phyloP scores from a whole-genome alignment of 1,140 invertebrate species.

The Caerostris extrusa region DNA sequence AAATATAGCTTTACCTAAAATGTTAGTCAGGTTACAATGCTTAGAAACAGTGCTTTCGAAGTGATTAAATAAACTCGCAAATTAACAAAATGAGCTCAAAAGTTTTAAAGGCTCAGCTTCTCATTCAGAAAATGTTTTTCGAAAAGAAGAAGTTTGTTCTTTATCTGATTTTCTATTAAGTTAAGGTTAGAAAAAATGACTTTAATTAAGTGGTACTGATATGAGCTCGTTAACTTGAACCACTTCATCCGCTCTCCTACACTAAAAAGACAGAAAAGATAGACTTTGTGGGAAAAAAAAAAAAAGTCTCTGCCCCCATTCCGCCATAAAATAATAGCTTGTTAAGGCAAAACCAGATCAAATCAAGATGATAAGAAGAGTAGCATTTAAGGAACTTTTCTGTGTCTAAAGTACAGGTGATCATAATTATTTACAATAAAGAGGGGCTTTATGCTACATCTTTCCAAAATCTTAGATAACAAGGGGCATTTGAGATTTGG shows the following conservation, averaged over 20 bases:
- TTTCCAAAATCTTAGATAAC: constrained; percentile 33
- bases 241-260: not conserved
- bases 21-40: too few species aligned
- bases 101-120: not conserved
- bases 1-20: too few species aligned
- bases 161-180: constrained; percentile 8
- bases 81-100: not conserved
- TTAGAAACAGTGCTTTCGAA: too few species aligned
- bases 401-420: not conserved
- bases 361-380: not conserved
- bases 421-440: constrained; percentile 34
- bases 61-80: not conserved
- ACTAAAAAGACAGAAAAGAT: constrained; percentile 18
- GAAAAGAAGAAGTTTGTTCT: not conserved
- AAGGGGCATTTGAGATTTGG: not conserved
- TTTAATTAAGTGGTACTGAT: constrained; percentile 36
- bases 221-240: constrained; percentile 23
- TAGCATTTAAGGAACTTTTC: not conserved
- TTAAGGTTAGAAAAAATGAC: not conserved
- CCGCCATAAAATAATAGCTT: constrained; percentile 12
- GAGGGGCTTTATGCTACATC: not conserved
- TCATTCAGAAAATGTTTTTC: not conserved
- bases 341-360: not conserved
- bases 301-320: not conserved
- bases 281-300: not conserved